Evolutionary conservation across 2,888 invertebrate genomes (phyloP), one percentile per base, ranked within the genome.

Genomic region (Brachyptera risi): DNA sequence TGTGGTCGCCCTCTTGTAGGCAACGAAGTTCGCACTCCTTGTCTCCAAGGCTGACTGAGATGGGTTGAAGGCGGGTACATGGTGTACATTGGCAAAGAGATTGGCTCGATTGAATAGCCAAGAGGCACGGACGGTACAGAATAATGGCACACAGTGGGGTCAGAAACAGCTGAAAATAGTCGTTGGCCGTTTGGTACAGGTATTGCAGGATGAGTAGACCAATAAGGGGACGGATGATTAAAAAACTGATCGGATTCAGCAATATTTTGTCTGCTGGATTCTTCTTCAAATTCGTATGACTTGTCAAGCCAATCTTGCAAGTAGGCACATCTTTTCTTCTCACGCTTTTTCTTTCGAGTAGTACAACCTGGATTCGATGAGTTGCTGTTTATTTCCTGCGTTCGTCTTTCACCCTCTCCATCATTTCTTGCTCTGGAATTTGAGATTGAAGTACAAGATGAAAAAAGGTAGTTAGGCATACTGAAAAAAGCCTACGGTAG

Each of bases 1-100:
- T 21, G 60, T 1, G 54, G 60, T 1, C 26, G 44, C 19, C 38
- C 38, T 13, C 49, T 21, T 17, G 54, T 5, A 19, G 17, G 31
- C 3, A 42, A 11, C 11, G 40, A 15, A 4, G 17, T 27, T 13
- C 23, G 35, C 1, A 13, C 19, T 17, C 31, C 17, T 13, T 17
- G 17, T 31, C 40, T 37, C 15, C 57, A 17, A 1, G 26, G 19
- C 17, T 35, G n/a, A 17, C 23, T 35, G 5, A 9, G 56, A 17
- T 21, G n/a, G 3, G 35, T n/a, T 5, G 72, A 61, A 11, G 76
- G 76, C 70, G 79, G 83, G 68, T 81, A 82, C 7, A 80, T 73
- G 3, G 83, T 82, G 66, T 84, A 80, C 67, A 83, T 77, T 15
- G 86, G 86, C 65, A 87, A 74, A 7, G 86, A 85, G 73, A 83